Base-by-base conservation (phyloP, 2,888 invertebrate species). In the Chalcis sispes region DNA sequence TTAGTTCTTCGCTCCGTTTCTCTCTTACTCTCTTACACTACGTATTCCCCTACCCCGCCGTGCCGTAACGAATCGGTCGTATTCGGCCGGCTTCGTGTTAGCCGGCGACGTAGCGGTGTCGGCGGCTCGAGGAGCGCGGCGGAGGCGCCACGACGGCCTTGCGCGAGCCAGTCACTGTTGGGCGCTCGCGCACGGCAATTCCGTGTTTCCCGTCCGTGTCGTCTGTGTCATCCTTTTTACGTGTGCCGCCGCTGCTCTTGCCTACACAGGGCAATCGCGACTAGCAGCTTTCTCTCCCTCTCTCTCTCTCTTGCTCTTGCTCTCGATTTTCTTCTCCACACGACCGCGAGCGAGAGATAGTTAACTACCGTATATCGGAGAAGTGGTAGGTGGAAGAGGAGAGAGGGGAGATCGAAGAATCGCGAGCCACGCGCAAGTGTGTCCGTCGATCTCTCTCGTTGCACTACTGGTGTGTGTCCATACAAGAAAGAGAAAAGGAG, bases 111-210 rank as follows among this genome's bases (percentile, higher is more conserved):
- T 10, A 10, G 36, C 36, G 36, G 36, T 36, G 36, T 36, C 36
- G 50, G 50, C 50, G 50, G 50, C 50, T 50, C 50, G 50, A 50
- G 46, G 13, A 18, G 50, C 50, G 20, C 54, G 66, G 36, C 36
- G 20, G 1, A 23, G 61, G n/a, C 42, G 42, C 13, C 46, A 46
- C 40, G 13, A 32, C 85, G 85, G 25, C 29, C 25, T n/a, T 13
- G 73, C 61, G 32, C 42, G 36, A 87, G 85, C 86, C 87, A 88
- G 88, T 88, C 86, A 86, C 88, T 86, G 87, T 87, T 86, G 86
- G 86, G 87, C 87, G 85, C 83, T 87, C 88, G 88, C 86, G 86
- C 87, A n/a, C n/a, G n/a, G n/a, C n/a, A n/a, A n/a, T n/a, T n/a
- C n/a, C 69, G 69, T 50, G 20, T 42, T 2, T 32, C 3, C n/a